Evolutionary conservation across 2,113 vertebrate species (phyloP).

Genomic region (Atractosteus spatula): DNA sequence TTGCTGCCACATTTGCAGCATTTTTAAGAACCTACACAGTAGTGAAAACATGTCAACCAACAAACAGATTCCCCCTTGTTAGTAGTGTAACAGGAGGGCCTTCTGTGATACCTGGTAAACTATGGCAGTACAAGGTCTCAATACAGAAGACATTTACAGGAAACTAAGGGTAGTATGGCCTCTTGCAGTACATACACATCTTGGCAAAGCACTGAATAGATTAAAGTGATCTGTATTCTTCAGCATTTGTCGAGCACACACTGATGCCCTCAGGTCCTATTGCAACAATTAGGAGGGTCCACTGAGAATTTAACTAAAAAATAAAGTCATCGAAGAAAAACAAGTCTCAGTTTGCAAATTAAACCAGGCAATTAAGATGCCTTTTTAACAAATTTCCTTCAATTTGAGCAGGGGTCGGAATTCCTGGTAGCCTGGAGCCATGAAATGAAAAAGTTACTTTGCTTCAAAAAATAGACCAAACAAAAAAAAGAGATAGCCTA

Average conservation of each 20-base stretch:
- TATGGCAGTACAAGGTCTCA: too few species aligned
- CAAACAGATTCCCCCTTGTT: not conserved
- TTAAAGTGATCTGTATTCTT: too few species aligned
- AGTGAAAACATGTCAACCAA: not conserved
- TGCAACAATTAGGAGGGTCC: slow-evolving; percentile 28
- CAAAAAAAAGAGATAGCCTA: slow-evolving; percentile 24
- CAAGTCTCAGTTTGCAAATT: slow-evolving; percentile 43
- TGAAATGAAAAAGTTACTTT: not conserved
- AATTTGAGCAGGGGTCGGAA: not conserved
- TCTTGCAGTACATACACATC: too few species aligned
- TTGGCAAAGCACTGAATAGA: too few species aligned
- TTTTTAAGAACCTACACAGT: not conserved
- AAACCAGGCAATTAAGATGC: slow-evolving; percentile 36
- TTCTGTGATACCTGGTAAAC: too few species aligned
- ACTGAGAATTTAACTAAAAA: slow-evolving; percentile 27
- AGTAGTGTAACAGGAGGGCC: too few species aligned
- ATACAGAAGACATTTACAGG: too few species aligned
- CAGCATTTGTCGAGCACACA: slow-evolving; percentile 24
- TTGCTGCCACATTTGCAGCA: not conserved
- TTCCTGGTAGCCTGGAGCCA: not conserved
- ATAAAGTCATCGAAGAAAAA: slow-evolving; percentile 37
- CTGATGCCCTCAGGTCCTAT: slow-evolving; percentile 42
- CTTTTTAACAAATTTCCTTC: not conserved
- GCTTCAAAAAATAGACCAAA: not conserved
- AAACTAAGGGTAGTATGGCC: too few species aligned